Conservation (phyloP, 2,888 invertebrate genomes). For the Diarsia brunnea region DNA sequence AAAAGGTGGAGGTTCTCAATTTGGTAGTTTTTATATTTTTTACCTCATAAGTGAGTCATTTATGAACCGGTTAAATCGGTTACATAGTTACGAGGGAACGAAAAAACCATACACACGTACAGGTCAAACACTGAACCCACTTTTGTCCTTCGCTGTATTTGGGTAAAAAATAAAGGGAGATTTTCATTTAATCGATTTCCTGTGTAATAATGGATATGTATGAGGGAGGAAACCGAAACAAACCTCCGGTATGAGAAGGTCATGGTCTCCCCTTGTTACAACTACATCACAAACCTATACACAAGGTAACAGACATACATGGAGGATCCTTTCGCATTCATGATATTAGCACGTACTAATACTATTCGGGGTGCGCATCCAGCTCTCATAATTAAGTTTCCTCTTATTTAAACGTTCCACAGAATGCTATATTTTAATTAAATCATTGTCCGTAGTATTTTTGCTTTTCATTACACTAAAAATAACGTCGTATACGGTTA, state of each 20-base stretch:
- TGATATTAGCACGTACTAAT: not conserved
- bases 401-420: not conserved
- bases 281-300: not conserved
- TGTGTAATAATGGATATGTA: not conserved
- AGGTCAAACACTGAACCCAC: too few species aligned
- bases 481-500: constrained; percentile 21
- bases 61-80: too few species aligned
- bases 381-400: not conserved
- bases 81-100: too few species aligned
- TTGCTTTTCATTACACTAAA: constrained; percentile 13
- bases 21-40: too few species aligned
- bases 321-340: not conserved
- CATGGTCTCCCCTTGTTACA: not conserved
- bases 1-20: too few species aligned
- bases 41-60: too few species aligned
- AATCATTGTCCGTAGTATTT: not conserved
- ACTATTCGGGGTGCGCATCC: not conserved
- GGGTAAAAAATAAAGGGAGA: too few species aligned
- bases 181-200: not conserved
- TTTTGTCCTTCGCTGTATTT: too few species aligned
- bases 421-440: constrained; percentile 6
- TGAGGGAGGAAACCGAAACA: not conserved
- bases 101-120: too few species aligned
- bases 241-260: not conserved
- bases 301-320: not conserved